Percentiles rank a stretch among this genome's conserved stretches.
phyloP scores from a whole-genome alignment of 2,888 invertebrate genomes.

The Idaea dimidiata region DNA sequence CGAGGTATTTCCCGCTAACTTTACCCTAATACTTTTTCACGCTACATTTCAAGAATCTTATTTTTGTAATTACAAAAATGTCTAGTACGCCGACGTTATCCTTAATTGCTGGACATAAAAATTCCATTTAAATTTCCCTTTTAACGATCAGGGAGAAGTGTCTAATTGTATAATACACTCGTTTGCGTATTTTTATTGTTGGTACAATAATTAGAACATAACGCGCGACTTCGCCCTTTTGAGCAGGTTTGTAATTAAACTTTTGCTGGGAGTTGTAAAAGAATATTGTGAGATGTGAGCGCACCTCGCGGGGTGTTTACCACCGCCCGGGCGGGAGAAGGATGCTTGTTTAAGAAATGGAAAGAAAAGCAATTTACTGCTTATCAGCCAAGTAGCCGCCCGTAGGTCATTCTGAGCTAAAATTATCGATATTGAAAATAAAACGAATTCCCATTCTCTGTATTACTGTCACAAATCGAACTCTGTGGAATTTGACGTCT shows the following conservation, averaged over 20 bases:
- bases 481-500: too few relatives aligned
- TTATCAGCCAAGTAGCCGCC: conserved; percentile 66
- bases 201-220: conserved; percentile 80
- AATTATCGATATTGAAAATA: conserved; percentile 49
- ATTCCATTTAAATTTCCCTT: conserved; percentile 82
- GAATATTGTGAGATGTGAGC: conserved; percentile 63
- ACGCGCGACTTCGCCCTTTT: conserved; percentile 71
- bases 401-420: conserved; percentile 61
- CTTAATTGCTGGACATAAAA: conserved; percentile 82
- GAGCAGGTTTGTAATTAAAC: conserved; percentile 73
- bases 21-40: conserved; percentile 79
- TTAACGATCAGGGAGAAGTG: conserved; percentile 79
- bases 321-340: conserved; percentile 34
- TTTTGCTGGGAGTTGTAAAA: conserved; percentile 64
- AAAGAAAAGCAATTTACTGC: conserved; percentile 77
- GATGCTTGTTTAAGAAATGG: conserved; percentile 71
- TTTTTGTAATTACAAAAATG: conserved; percentile 82
- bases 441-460: conserved; percentile 6
- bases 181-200: conserved; percentile 81
- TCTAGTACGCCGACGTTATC: conserved; percentile 80
- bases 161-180: conserved; percentile 82
- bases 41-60: conserved; percentile 81
- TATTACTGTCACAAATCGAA: too few relatives aligned
- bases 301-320: conserved; percentile 38
- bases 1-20: conserved; percentile 68